Base-by-base conservation (phyloP, 2,797 vertebrate species). In the Pangasius krempfi region DNA sequence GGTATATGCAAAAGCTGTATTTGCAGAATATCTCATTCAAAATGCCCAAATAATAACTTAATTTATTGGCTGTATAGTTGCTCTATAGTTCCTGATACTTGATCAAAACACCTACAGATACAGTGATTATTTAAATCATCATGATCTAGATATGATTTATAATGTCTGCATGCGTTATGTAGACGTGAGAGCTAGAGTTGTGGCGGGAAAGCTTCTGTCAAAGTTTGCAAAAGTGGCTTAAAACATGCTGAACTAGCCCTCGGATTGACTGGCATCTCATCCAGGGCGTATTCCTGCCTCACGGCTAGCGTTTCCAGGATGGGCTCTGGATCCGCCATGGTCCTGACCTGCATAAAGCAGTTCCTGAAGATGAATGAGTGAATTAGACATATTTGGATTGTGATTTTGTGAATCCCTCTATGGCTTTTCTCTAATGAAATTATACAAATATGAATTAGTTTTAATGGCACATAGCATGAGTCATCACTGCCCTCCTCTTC, bases 361-460 rank as follows among this genome's bases (percentile, higher is more conserved):
- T 47, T 50, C 30, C 25, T 20, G 12, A 50, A 27, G 30, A 60
- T 5, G 20, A 40, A 58, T 7, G 8, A 58, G 9, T 66, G 25
- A 83, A 83, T 83, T 16, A 18, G 14, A 44, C 54, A 7, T 82
- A 25, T 30, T 30, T 52, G 50, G 30, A 81, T 62, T 64, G 0
- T 58, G 9, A 30, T 81, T 81, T 81, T 37, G 81, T 40, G 25
- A 66, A 50, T 8, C 58, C 27, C 7, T 47, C 14, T n/a, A 20
- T 64, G 47, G 37, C 60, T 83, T 83, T 84, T 22, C 47, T 33
- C 27, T 33, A 84, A 84, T 84, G 4, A 33, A 30, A 52, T 68
- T 1, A 33, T 16, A 47, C 40, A 83, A 83, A 52, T 52, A 9
- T 83, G 76, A 54, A 78, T 82, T 44, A 27, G 37, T 83, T 66